A percentile compares a stretch with the other conserved stretches of the same genome.
phyloP scores from a whole-genome alignment of 2,888 invertebrate species.

The Balanococcus diminutus region DNA sequence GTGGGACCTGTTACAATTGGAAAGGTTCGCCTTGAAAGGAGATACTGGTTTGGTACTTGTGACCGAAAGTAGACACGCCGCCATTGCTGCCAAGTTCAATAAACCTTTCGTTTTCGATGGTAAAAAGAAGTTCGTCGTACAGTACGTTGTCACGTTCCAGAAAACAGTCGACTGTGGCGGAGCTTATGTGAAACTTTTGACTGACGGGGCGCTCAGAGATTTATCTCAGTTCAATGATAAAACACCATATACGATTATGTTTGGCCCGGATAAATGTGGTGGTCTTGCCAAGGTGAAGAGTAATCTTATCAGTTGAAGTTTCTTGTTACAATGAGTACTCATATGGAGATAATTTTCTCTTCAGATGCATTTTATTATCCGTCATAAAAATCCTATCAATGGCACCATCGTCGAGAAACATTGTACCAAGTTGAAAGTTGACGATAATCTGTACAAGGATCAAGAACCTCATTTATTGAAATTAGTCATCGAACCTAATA shows the following conservation, averaged over 20 bases:
- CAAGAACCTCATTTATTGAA: slow-evolving; percentile 90
- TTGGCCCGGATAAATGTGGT: slow-evolving; percentile 99
- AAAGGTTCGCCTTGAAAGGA: slow-evolving; percentile 76
- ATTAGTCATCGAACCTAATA: slow-evolving; percentile 78
- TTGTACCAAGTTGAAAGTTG: slow-evolving; percentile 85
- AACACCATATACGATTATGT: slow-evolving; percentile 98
- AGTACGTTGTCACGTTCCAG: slow-evolving; percentile 92
- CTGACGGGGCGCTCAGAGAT: slow-evolving; percentile 73
- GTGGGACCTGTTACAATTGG: slow-evolving; percentile 77
- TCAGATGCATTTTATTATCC: slow-evolving; percentile 83
- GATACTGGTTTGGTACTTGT: slow-evolving; percentile 89
- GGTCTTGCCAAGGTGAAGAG: slow-evolving; percentile 82
- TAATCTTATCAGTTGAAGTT: slow-evolving; percentile 11
- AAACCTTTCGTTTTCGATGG: slow-evolving; percentile 69
- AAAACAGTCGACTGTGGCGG: slow-evolving; percentile 99
- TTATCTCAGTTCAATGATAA: slow-evolving; percentile 89
- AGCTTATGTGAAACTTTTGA: slow-evolving; percentile 92
- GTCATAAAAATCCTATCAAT: slow-evolving; percentile 91
- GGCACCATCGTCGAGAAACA: slow-evolving; percentile 93
- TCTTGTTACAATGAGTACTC: neutral
- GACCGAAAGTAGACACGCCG: slow-evolving; percentile 93
- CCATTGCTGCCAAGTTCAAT: slow-evolving; percentile 61
- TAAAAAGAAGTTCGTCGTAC: slow-evolving; percentile 71
- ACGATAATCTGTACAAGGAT: slow-evolving; percentile 74
- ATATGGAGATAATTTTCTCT: slow-evolving; percentile 58